phyloP scores from a whole-genome alignment of 2,888 invertebrate genomes.

The Acholoe squamosa region DNA sequence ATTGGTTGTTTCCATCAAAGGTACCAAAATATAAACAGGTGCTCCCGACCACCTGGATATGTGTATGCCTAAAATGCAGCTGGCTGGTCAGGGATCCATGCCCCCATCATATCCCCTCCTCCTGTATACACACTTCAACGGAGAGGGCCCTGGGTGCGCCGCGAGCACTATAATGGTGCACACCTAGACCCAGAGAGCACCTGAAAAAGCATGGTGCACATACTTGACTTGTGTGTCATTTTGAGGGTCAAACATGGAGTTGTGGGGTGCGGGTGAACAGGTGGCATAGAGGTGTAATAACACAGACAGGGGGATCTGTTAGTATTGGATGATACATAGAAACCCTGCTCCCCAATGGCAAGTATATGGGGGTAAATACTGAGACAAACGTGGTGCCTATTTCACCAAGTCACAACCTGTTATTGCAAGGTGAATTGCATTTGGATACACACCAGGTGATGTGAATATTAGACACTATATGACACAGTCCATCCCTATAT shows the following conservation, averaged over 20 bases:
- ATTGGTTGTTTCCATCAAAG: background rate
- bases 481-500: too few species aligned
- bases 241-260: slow-evolving; percentile 18
- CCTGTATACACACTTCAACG: background rate
- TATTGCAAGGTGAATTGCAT: too few species aligned
- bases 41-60: background rate
- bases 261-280: background rate
- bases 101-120: background rate
- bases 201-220: slow-evolving; percentile 21
- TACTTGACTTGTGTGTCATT: slow-evolving; percentile 48
- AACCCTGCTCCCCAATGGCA: too few species aligned
- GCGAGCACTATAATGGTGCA: background rate
- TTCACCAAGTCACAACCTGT: too few species aligned
- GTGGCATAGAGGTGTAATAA: background rate
- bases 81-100: background rate
- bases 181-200: background rate
- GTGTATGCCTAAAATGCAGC: background rate
- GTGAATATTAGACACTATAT: too few species aligned
- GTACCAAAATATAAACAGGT: background rate
- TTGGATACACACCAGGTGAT: too few species aligned
- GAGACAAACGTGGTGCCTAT: too few species aligned
- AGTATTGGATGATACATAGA: too few species aligned
- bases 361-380: too few species aligned
- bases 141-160: background rate
- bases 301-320: background rate